phyloP scores from a whole-genome alignment of 2,113 vertebrate species.

The Gobius niger region DNA sequence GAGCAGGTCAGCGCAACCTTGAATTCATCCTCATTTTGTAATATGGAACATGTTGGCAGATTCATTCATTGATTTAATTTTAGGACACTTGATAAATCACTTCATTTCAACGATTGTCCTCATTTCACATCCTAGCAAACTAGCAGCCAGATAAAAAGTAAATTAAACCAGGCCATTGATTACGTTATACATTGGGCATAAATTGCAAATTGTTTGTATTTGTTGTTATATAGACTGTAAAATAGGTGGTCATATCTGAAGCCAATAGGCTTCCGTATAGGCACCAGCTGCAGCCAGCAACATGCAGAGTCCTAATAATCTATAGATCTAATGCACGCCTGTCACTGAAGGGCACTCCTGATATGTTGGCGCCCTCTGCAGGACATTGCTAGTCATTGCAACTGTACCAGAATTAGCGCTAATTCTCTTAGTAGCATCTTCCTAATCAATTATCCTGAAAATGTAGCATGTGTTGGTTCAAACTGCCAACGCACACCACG shows the following conservation, averaged over 20 bases:
- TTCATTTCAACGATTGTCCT: too few species aligned
- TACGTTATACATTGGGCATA: too few species aligned
- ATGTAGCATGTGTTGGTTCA: too few species aligned
- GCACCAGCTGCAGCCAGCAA: conserved; percentile 25
- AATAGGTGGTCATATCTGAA: background rate
- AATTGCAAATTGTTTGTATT: background rate
- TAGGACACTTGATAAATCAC: background rate
- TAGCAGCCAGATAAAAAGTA: too few species aligned
- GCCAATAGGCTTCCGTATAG: background rate
- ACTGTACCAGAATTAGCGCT: background rate
- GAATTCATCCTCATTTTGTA: conserved; percentile 21
- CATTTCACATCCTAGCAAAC: too few species aligned
- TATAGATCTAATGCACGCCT: background rate
- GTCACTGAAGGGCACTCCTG: background rate
- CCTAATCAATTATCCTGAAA: too few species aligned
- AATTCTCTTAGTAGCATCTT: too few species aligned
- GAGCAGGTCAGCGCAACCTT: conserved; percentile 54
- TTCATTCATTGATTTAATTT: background rate
- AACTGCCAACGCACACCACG: too few species aligned
- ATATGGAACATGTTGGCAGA: conserved; percentile 11
- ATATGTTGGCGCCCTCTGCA: conserved; percentile 54
- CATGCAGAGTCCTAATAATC: too few species aligned
- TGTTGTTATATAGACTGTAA: background rate
- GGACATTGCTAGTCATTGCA: conserved; percentile 37
- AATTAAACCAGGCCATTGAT: too few species aligned